phyloP scores from a whole-genome alignment of 2,888 invertebrate genomes.

The Pristionchus fissidentatus region DNA sequence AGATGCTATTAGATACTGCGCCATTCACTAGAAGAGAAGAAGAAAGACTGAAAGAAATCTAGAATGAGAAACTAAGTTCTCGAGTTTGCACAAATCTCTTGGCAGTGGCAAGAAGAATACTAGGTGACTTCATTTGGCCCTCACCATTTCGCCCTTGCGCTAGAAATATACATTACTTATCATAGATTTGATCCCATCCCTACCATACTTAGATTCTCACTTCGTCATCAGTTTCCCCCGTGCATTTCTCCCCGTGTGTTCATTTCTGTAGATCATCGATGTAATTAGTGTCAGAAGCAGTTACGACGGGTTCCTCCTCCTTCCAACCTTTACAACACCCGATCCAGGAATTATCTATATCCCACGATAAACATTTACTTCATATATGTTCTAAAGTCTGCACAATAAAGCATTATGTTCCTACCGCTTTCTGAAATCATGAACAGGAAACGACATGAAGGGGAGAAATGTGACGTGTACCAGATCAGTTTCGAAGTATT shows the following conservation, averaged over 20 bases:
- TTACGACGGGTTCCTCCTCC: neutral
- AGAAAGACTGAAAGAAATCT: no score
- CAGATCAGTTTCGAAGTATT: no score
- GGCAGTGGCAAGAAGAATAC: neutral
- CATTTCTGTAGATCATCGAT: conserved; percentile 25
- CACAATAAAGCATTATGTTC: no score
- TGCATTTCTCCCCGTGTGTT: neutral
- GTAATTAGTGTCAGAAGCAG: conserved; percentile 3
- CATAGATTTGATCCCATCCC: conserved; percentile 4
- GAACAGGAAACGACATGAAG: no score
- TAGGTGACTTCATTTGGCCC: neutral
- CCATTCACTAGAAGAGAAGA: conserved; percentile 61
- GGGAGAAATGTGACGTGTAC: no score
- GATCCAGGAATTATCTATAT: conserved; percentile 16
- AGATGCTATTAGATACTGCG: conserved; percentile 69
- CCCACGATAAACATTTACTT: no score
- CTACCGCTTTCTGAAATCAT: no score
- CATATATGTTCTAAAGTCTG: no score
- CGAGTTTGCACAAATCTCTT: no score
- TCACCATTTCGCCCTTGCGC: neutral
- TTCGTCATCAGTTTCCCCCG: no score
- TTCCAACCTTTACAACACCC: conserved; percentile 14
- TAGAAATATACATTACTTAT: neutral
- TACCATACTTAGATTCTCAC: neutral
- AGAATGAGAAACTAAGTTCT: no score